Evolutionary conservation across 2,888 invertebrate species (phyloP), one percentile per base, ranked within the genome.

Genomic region (Achlya flavicornis): DNA sequence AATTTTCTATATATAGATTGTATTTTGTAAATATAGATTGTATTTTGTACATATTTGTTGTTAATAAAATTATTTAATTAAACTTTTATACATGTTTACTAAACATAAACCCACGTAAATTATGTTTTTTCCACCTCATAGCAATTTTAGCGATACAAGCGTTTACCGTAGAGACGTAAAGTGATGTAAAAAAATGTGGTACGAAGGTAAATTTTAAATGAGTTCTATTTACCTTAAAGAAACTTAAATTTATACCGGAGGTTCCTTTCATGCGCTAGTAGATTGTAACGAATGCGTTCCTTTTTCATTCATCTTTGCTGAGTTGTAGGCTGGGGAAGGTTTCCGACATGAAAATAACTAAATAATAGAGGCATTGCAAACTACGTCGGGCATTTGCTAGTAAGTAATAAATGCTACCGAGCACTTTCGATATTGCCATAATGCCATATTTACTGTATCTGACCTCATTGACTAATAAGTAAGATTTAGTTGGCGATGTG

Each of bases 381-480:
- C 0, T 4, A 35, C 35, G 35, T 7, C 7, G 35, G 48, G 16
- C 14, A 14, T 14, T 3, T 2, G 14, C 6, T 3, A 4, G 3
- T 43, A 43, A 7, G 7, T 7, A n/a, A n/a, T 46, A n/a, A n/a
- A 46, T 41, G 11, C 12, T 1, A 41, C 41, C 46, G 6, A 46
- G 46, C n/a, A 46, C 1, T 10, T 19, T 69, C 66, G 58, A 65
- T 72, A 66, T 77, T 74, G 73, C 73, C 70, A 69, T 35, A 57
- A 35, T 26, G 75, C 64, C 63, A 66, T 38, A 57, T 65, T 57
- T 19, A 53, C 53, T 53, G 10, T 3, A 16, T 19, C 53, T 19
- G 19, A 64, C 61, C 69, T 63, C 58, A 74, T 72, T 74, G 75
- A 75, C 72, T 75, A 69, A 64, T 66, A 72, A 74, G 69, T 70